phyloP scores from a whole-genome alignment of 2,888 invertebrate genomes.

The Drosophila birchii region DNA sequence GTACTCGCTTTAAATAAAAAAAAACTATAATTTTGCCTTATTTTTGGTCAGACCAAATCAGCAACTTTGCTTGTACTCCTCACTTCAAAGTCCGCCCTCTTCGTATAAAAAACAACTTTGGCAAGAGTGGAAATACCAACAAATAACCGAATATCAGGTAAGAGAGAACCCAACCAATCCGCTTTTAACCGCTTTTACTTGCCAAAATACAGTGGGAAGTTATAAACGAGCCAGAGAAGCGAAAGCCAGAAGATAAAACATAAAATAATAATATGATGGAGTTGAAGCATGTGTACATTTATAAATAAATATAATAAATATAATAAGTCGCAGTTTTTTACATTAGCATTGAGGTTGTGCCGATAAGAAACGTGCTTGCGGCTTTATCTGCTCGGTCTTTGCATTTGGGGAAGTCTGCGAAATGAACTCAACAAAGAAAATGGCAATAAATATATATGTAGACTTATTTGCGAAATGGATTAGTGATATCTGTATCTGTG shows the following conservation, averaged over 20 bases:
- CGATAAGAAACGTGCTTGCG: slow-evolving; percentile 12
- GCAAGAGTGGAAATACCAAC: slow-evolving; percentile 10
- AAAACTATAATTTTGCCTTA: neutral
- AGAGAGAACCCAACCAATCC: slow-evolving; percentile 30
- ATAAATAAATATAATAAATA: slow-evolving; percentile 7
- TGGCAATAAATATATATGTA: slow-evolving; percentile 26
- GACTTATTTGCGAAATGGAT: slow-evolving; percentile 26
- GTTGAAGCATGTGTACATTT: slow-evolving; percentile 10
- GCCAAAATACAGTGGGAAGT: slow-evolving; percentile 15
- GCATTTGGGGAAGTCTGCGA: slow-evolving; percentile 16
- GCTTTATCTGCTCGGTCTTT: slow-evolving; percentile 20
- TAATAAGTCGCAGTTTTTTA: slow-evolving; percentile 26
- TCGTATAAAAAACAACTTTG: slow-evolving; percentile 10
- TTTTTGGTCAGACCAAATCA: neutral
- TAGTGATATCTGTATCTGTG: slow-evolving; percentile 18
- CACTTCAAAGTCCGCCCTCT: slow-evolving; percentile 5
- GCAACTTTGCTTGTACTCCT: slow-evolving; percentile 1
- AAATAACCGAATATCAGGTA: slow-evolving; percentile 15
- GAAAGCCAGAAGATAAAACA: slow-evolving; percentile 34
- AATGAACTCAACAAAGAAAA: slow-evolving; percentile 27
- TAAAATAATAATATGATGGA: slow-evolving; percentile 19
- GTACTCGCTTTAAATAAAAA: neutral
- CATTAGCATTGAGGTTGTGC: slow-evolving; percentile 17
- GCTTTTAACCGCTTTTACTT: slow-evolving; percentile 35
- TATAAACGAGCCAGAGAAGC: slow-evolving; percentile 14